phyloP scores from a whole-genome alignment of 2,888 invertebrate species.

The Griposia aprilina region DNA sequence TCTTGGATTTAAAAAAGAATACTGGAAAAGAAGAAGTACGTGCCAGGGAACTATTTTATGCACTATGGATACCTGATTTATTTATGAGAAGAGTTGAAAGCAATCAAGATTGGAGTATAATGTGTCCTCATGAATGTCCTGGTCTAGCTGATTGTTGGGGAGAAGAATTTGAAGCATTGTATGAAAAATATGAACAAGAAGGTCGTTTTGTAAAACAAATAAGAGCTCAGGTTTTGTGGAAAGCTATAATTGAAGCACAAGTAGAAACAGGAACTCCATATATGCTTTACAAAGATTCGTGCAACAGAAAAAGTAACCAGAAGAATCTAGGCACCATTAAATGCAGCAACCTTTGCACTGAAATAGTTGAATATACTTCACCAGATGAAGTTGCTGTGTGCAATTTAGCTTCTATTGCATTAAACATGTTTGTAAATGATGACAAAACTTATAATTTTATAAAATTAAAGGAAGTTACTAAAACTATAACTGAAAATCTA shows the following conservation, averaged over 20 bases:
- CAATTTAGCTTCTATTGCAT: slow-evolving; percentile 98
- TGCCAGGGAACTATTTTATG: slow-evolving; percentile 98
- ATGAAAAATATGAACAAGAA: slow-evolving; percentile 96
- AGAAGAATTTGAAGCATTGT: slow-evolving; percentile 97
- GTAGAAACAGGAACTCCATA: slow-evolving; percentile 99
- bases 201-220: slow-evolving; percentile 93
- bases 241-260: slow-evolving; percentile 97
- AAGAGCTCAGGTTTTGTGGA: slow-evolving; percentile 97
- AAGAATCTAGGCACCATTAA: slow-evolving; percentile 99
- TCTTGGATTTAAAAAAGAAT: slow-evolving; percentile 98
- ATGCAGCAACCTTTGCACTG: slow-evolving; percentile 99
- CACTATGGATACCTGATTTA: slow-evolving; percentile 99
- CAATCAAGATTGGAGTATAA: slow-evolving; percentile 97
- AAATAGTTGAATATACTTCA: slow-evolving; percentile 98
- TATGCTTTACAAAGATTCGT: slow-evolving; percentile 99
- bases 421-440: slow-evolving; percentile 97
- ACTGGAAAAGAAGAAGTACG: slow-evolving; percentile 98
- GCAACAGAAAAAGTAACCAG: slow-evolving; percentile 99
- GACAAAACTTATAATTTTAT: slow-evolving; percentile 96
- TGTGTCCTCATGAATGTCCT: slow-evolving; percentile 98
- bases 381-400: slow-evolving; percentile 99
- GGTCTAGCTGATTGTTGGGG: slow-evolving; percentile 98
- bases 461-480: slow-evolving; percentile 96
- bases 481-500: slow-evolving; percentile 96
- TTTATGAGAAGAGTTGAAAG: slow-evolving; percentile 98